phyloP scores from a whole-genome alignment of 2,113 vertebrate species.

The Hoplias malabaricus region DNA sequence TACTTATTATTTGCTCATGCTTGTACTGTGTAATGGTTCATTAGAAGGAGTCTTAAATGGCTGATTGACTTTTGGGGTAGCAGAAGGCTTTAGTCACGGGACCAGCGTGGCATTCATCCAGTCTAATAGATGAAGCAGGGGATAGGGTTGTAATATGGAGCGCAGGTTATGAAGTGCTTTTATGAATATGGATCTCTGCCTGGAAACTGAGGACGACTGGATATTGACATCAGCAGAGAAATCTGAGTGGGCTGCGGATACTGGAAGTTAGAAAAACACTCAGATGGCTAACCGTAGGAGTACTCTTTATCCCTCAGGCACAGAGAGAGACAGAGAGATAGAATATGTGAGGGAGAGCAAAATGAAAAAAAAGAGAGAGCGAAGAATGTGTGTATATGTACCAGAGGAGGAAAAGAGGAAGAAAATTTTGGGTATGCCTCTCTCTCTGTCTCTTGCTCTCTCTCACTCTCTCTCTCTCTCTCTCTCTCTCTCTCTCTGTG shows the following conservation, averaged over 20 bases:
- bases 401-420: conserved; percentile 26
- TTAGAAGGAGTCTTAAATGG: not conserved
- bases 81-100: not conserved
- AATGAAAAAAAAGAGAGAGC: conserved; percentile 14
- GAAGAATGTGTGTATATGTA: conserved; percentile 23
- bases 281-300: conserved; percentile 46
- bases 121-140: not conserved
- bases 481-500: too few species aligned
- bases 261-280: conserved; percentile 48
- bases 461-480: too few species aligned
- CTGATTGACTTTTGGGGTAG: not conserved
- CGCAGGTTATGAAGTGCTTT: not conserved
- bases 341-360: conserved; percentile 27
- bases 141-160: not conserved
- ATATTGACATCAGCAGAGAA: conserved; percentile 34
- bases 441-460: too few species aligned
- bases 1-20: not conserved
- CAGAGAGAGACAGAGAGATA: conserved; percentile 30
- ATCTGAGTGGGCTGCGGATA: conserved; percentile 46
- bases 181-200: not conserved
- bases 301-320: conserved; percentile 46
- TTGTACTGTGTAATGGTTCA: not conserved
- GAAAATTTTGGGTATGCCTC: too few species aligned
- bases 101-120: not conserved
- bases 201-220: conserved; percentile 1